These are phyloP conservation scores for Malurus alboscapulatus DNA, from an alignment of 2,113 vertebrate genomes.

Conservation along the genomic window DNA sequence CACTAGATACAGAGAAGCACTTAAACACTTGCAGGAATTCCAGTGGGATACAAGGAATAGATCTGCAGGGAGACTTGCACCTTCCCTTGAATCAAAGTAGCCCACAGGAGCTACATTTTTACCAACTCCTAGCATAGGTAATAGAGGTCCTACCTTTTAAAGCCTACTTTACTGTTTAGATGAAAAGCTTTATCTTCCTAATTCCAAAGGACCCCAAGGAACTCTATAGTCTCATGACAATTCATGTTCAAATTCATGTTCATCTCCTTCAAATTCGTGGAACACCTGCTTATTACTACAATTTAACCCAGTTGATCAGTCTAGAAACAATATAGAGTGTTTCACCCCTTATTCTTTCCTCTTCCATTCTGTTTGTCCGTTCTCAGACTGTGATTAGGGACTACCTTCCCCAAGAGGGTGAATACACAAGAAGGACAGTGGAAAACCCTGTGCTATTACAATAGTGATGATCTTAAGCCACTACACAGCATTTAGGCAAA, in stretches of 20 bases:
- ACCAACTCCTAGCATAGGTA: background rate
- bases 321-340: background rate
- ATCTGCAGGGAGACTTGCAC: background rate
- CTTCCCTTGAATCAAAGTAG: background rate
- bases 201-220: background rate
- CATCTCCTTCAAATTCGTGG: background rate
- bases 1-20: background rate
- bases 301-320: background rate
- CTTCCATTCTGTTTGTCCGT: background rate
- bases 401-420: background rate
- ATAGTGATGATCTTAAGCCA: background rate
- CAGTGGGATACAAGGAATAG: background rate
- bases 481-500: background rate
- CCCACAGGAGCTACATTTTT: background rate
- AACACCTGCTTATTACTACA: background rate
- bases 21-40: background rate
- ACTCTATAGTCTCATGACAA: background rate
- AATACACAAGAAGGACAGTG: background rate
- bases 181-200: background rate
- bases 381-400: background rate
- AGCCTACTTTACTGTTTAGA: background rate
- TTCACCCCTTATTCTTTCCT: background rate
- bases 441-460: rapidly evolving
- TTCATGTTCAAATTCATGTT: background rate
- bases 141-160: background rate